Evolutionary conservation across 2,113 vertebrate species (phyloP), one percentile per base, ranked within the genome.

Genomic region (Ploceus nigricollis): DNA sequence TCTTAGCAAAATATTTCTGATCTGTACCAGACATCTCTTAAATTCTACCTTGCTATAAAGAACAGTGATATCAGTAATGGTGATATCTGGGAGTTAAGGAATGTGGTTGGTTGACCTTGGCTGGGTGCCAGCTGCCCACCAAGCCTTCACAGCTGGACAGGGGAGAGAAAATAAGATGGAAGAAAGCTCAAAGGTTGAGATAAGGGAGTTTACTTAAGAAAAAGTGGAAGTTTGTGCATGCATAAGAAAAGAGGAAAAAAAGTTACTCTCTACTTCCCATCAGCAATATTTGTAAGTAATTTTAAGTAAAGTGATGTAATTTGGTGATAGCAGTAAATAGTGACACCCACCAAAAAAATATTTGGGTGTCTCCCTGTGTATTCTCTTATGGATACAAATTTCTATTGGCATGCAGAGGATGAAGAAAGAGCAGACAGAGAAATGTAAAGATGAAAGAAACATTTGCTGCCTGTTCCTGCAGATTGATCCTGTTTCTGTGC

Each of bases 161-260:
- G 56, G 21, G 24, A 40, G 30, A 21, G 40, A 47, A 76, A 61
- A 54, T 27, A 23, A 53, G 30, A 23, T 35, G 6, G 20, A 61
- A 31, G 21, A 54, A 2, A 53, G 22, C 17, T 69, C 0, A 0
- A 31, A 82, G 6, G 5, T 35, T 40, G 53, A 68, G 30, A 53
- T 18, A 27, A 61, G 17, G 30, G 24, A 60, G 30, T 45, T 68
- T 22, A 40, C 16, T 18, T 30, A 60, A 27, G 45, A 37, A 44
- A 33, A 51, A n/a, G 8, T 11, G 11, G 17, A 60, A 47, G 14
- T 47, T 54, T 15, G 17, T 40, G 7, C 0, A 0, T 19, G 7
- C 14, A 53, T n/a, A 35, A 66, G 23, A 9, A 16, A 53, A 66
- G 28, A 39, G 3, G 8, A 33, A 44, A 33, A 31, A 39, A 3